Percentiles rank a stretch among this genome's conserved stretches.
Evolutionary conservation across 2,888 invertebrate species (phyloP).

Genomic region (Sphaerophoria taeniata): DNA sequence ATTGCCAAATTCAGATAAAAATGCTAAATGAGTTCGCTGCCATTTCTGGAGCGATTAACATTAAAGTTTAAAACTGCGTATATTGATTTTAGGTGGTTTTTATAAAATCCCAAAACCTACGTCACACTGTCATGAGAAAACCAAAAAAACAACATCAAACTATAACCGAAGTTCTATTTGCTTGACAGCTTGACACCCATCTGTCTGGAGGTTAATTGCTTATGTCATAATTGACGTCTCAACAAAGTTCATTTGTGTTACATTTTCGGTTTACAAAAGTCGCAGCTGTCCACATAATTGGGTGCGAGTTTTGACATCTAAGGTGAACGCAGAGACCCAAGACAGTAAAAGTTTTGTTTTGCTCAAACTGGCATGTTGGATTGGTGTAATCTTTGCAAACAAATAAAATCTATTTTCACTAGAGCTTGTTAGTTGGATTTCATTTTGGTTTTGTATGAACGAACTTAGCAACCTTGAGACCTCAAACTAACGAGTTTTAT

Average conservation of each 20-base stretch:
- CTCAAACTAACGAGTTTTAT: neutral
- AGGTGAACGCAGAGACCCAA: neutral
- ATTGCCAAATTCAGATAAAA: constrained; percentile 57
- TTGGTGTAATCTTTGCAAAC: constrained; percentile 4
- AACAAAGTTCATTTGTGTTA: neutral
- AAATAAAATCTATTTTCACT: neutral
- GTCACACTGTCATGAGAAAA: too few species aligned
- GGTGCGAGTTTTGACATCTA: neutral
- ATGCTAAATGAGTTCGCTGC: constrained; percentile 46
- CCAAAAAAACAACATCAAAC: neutral
- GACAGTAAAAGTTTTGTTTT: neutral
- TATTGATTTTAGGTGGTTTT: constrained; percentile 4
- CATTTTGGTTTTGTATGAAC: neutral
- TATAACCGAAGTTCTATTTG: neutral
- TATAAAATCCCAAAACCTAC: too few species aligned
- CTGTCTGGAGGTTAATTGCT: neutral
- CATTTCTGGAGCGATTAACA: constrained; percentile 15
- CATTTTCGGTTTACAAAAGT: neutral
- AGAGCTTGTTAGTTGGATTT: neutral
- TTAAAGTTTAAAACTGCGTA: constrained; percentile 14
- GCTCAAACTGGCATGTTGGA: neutral
- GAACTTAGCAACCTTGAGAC: neutral
- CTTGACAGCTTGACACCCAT: neutral
- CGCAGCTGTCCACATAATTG: neutral
- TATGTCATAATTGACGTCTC: neutral